Conservation (phyloP, 2,113 vertebrate species). For the Alligator mississippiensis region DNA sequence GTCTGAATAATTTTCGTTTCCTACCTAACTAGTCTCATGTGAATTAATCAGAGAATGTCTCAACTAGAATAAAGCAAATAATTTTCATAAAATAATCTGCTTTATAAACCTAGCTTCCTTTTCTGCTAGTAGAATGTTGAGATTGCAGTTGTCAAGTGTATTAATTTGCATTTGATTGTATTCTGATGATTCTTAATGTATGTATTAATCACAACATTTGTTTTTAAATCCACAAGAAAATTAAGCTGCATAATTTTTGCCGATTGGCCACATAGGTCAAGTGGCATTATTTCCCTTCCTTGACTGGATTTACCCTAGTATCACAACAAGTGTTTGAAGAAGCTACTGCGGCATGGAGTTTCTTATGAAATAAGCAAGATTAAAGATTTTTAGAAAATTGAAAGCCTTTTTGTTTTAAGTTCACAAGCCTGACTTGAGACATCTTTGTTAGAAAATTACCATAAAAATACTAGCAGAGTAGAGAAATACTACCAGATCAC, state of each 20-base stretch:
- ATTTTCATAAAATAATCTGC: background rate
- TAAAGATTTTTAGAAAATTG: constrained; percentile 29
- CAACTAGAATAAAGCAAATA: background rate
- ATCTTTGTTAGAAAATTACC: constrained; percentile 2
- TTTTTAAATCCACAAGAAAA: background rate
- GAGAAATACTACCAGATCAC: background rate
- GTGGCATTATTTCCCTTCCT: background rate
- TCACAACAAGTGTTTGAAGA: constrained; percentile 6
- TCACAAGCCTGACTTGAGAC: background rate
- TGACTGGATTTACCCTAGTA: constrained; percentile 13
- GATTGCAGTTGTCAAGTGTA: background rate
- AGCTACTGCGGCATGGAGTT: background rate
- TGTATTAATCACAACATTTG: background rate
- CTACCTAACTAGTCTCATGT: background rate
- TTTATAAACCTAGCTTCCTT: background rate
- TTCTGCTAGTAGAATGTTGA: background rate
- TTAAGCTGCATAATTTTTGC: background rate
- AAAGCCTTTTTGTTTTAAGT: background rate
- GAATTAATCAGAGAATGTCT: background rate
- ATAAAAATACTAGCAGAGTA: constrained; percentile 54
- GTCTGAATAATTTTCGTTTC: background rate
- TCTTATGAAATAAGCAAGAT: background rate
- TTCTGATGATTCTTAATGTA: background rate
- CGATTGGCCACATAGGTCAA: background rate
- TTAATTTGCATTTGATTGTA: background rate